A percentile compares a stretch with the other conserved stretches of the same genome.
phyloP scores from a whole-genome alignment of 2,888 invertebrate genomes.

The Orthonevra nobilis region DNA sequence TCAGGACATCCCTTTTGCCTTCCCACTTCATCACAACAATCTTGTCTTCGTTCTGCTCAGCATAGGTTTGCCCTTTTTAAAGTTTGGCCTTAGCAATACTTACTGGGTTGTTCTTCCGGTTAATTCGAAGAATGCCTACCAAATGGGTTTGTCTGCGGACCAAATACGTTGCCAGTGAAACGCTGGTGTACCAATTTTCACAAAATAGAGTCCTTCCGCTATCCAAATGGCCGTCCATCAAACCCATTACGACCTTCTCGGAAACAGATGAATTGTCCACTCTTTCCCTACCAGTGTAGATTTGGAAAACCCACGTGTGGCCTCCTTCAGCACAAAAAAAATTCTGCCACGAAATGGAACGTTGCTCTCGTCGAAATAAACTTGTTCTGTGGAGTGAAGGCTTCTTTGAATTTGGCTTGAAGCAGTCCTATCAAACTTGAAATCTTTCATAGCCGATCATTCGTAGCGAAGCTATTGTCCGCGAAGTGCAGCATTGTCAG shows the following conservation, averaged over 20 bases:
- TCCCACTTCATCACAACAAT: slow-evolving; percentile 43
- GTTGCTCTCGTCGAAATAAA: no score
- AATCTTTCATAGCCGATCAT: no score
- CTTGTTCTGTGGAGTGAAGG: no score
- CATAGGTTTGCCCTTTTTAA: slow-evolving; percentile 7
- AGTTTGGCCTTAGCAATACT: background rate
- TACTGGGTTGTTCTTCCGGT: background rate
- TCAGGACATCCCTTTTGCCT: no score
- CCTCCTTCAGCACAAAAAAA: no score
- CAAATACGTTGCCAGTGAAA: slow-evolving; percentile 2
- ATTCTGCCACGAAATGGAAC: no score
- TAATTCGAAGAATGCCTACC: background rate
- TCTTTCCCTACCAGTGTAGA: background rate
- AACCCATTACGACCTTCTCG: background rate
- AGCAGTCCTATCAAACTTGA: no score
- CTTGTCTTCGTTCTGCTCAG: slow-evolving; percentile 11
- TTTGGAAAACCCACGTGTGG: no score
- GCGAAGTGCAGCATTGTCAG: no score
- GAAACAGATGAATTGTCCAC: background rate
- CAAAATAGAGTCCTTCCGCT: background rate
- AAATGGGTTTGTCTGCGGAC: slow-evolving; percentile 7
- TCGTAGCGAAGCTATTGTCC: no score
- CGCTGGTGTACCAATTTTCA: slow-evolving; percentile 2
- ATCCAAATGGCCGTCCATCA: background rate
- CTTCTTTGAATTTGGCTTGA: no score